Evolutionary conservation across 2,113 vertebrate genomes (phyloP).

Genomic region (Tichodroma muraria): DNA sequence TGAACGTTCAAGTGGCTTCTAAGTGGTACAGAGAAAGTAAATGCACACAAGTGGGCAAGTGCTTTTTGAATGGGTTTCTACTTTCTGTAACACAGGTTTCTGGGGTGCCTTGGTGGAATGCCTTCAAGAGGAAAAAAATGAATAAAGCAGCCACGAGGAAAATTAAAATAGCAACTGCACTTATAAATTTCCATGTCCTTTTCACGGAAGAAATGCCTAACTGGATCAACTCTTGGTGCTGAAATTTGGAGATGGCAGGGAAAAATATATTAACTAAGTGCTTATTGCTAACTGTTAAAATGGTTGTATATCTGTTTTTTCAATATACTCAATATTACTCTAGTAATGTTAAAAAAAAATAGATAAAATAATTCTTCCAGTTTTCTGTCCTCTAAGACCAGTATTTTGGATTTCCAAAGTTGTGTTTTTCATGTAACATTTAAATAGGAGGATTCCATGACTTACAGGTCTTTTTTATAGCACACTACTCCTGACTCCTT

Average conservation of each 20-base stretch:
- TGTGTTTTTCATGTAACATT: background rate
- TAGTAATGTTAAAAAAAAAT: background rate
- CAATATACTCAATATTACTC: background rate
- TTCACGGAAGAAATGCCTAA: background rate
- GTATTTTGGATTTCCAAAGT: background rate
- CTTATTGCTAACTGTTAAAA: background rate
- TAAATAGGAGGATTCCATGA: background rate
- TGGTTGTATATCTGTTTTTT: background rate
- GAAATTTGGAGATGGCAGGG: background rate
- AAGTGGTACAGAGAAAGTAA: background rate
- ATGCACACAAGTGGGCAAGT: background rate
- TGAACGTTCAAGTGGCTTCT: background rate
- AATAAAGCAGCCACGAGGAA: background rate
- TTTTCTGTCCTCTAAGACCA: background rate
- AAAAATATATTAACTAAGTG: background rate
- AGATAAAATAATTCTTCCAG: background rate
- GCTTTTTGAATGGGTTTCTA: background rate
- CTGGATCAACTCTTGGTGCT: background rate
- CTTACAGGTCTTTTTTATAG: background rate
- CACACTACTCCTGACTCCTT: background rate
- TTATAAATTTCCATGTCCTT: background rate
- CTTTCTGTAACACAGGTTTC: background rate
- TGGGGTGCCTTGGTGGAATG: background rate
- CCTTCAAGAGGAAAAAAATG: background rate
- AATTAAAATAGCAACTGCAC: background rate